Conservation (phyloP, 2,888 invertebrate species). For the Ophion ventricosus region DNA sequence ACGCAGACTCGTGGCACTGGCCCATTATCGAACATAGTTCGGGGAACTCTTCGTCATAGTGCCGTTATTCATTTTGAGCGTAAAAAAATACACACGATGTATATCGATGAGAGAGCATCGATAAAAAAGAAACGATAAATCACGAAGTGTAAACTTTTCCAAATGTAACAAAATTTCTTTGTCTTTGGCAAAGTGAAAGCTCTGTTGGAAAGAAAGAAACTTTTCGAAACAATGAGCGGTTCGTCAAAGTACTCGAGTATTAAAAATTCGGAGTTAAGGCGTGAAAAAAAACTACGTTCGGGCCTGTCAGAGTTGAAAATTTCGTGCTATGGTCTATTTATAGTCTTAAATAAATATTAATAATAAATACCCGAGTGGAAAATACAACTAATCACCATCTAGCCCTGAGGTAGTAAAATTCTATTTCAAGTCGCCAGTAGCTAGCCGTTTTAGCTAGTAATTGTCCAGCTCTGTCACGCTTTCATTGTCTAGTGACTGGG, state of each 20-base stretch:
- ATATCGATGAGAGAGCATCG: not conserved
- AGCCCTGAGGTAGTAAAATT: too few species aligned
- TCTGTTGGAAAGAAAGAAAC: not conserved
- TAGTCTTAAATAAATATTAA: too few species aligned
- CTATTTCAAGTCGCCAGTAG: too few species aligned
- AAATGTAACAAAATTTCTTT: not conserved
- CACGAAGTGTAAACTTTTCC: not conserved
- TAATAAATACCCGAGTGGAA: too few species aligned
- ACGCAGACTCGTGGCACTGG: not conserved
- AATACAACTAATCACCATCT: too few species aligned
- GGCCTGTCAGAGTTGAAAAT: too few species aligned
- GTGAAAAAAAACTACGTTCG: too few species aligned
- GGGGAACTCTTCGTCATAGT: constrained; percentile 28
- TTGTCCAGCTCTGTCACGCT: too few species aligned
- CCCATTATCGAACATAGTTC: constrained; percentile 38
- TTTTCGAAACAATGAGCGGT: not conserved
- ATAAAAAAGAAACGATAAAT: not conserved
- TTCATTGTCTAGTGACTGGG: too few species aligned
- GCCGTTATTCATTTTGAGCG: constrained; percentile 18
- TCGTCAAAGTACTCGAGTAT: not conserved
- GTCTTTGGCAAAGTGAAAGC: not conserved
- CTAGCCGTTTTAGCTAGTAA: too few species aligned
- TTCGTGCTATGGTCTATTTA: too few species aligned
- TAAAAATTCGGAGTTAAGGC: not conserved
- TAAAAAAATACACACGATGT: constrained; percentile 14